Evolutionary conservation across 2,888 invertebrate species (phyloP), one percentile per base, ranked within the genome.

Genomic region (Hypomecis atomaria): DNA sequence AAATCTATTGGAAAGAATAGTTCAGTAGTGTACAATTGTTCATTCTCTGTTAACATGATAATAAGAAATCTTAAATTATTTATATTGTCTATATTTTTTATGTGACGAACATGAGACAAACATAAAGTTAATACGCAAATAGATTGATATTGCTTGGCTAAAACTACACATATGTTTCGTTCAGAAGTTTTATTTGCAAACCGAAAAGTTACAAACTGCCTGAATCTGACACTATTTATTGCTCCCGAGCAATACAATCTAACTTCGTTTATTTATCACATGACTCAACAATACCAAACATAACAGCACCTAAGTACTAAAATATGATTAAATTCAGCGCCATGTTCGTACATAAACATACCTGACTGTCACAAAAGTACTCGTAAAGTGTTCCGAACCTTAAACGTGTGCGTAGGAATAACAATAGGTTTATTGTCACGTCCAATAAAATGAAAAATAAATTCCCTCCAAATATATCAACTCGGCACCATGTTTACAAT

Each of bases 401-500:
- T 38, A n/a, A 38, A 38, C 33, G 37, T 38, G n/a, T n/a, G 23
- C 47, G 56, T 40, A 36, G 40, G 5, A 8, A 36, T 44, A 34
- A 56, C 56, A 56, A 56, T 48, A 47, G 38, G 23, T 40, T 56
- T 47, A 47, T 56, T 47, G 45, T 47, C 47, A 38, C 56, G n/a
- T 10, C 38, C 38, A 60, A 70, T 56, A 38, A 23, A 73, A 73
- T 71, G 73, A 72, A 71, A 65, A 71, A 33, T 55, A 70, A 69
- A 62, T 69, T 69, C 69, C 72, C 59, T 70, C 59, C 56, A 70
- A 69, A 70, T 67, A 67, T 72, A 74, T 71, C 68, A 75, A 71
- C 64, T 62, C 62, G 48, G 57, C 42, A 53, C 53, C 61, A 47
- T 76, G 76, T 77, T 77, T 77, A 74, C 69, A 73, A 59, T 74